Base-by-base conservation (phyloP, 2,888 invertebrate species). In the Gymnoscelis rufifasciata region DNA sequence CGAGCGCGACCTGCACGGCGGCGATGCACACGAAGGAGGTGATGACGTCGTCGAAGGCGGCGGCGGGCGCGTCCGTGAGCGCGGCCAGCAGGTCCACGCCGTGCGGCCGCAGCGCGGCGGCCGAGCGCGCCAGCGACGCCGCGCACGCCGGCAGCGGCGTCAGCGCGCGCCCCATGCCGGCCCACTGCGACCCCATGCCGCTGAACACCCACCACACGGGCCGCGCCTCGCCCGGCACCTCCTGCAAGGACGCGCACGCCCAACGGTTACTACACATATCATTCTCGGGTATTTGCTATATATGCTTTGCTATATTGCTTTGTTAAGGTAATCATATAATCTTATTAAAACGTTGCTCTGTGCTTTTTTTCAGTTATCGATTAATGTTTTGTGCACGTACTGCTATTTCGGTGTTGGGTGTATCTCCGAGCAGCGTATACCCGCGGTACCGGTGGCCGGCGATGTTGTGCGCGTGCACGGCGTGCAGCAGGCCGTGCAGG, bases 141-240 rank as follows among this genome's bases (percentile, higher is more conserved):
- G 92, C 92, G 87, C 98, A 98, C 1, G 89, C 83, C 42, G 96
- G 95, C 54, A 99, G 88, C 52, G 90, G 83, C 92, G 98, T 93
- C 58, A 99, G 90, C 48, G 93, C 91, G 69, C 93, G 93, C 8
- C 93, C 98, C 98, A 99, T 99, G 64, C 96, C 97, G 37, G 95
- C 91, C 98, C 98, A 99, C 84, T 99, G 99, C 30, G 96, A 94
- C 8, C 99, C 99, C 99, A 99, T 99, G 49, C 99, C 99, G 35
- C 97, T 94, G 87, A 97, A 99, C 54, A 99, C 91, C 80, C 92
- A 99, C 96, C 98, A 99, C 43, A 98, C 84, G 0, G 98, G 97
- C 8, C 95, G 91, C 53, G 19, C 19, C 7, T 81, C 74, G 43
- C 89, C 86, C 8, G 81, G 73, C 64, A 67, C 14, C 55, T 80